phyloP scores from a whole-genome alignment of 2,113 vertebrate species.

The Corydoras sp. region DNA sequence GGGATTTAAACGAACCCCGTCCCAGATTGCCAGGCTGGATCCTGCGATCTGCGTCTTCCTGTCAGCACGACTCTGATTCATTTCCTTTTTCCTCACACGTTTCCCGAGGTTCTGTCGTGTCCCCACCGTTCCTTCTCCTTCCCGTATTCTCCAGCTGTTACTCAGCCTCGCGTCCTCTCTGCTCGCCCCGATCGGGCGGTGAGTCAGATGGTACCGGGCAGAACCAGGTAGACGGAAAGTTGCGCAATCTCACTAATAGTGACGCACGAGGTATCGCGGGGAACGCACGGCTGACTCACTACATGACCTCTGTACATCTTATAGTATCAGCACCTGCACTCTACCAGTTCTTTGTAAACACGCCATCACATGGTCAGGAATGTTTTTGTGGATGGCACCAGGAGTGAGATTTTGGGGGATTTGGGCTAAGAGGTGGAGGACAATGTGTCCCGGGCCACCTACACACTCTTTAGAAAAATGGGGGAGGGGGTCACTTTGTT shows the following conservation, averaged over 20 bases:
- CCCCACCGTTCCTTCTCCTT: constrained; percentile 2
- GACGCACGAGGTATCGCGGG: constrained; percentile 5
- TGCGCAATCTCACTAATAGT: constrained; percentile 31
- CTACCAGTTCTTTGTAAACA: not conserved
- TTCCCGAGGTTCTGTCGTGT: not conserved
- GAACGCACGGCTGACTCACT: constrained; percentile 1
- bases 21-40: not conserved
- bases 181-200: constrained; percentile 32
- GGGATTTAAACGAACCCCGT: not conserved
- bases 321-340: too few species aligned
- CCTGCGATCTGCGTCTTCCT: not conserved
- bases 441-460: too few species aligned
- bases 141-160: not conserved
- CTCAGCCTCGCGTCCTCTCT: not conserved
- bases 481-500: too few species aligned
- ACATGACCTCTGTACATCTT: not conserved
- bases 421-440: not conserved
- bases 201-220: constrained; percentile 48
- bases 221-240: constrained; percentile 25
- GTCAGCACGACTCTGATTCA: not conserved
- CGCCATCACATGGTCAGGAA: not conserved
- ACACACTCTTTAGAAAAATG: too few species aligned
- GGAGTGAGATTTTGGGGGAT: not conserved
- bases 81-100: constrained; percentile 3
- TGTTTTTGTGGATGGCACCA: not conserved